A percentile compares a stretch with the other conserved stretches of the same genome.
Evolutionary conservation across 2,888 invertebrate genomes (phyloP).

Genomic region (Tuberolachnus salignus): DNA sequence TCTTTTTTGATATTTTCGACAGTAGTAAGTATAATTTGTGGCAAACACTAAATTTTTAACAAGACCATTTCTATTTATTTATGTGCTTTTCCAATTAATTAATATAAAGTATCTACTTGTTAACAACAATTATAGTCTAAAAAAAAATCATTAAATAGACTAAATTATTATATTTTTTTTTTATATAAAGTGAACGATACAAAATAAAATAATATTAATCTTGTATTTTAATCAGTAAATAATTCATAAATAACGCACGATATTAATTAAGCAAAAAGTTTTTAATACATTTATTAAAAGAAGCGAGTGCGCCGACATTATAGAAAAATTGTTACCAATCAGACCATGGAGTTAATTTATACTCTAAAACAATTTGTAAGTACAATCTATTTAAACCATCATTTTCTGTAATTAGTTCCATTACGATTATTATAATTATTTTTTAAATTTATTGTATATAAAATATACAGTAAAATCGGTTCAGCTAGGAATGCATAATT

Average conservation of each 20-base stretch:
- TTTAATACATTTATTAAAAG: background rate
- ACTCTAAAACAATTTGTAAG: background rate
- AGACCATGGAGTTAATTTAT: slow-evolving; percentile 48
- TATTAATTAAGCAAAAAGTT: background rate
- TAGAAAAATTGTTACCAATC: slow-evolving; percentile 21
- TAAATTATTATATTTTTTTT: too few species aligned
- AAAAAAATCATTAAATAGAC: too few species aligned
- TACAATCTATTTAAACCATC: slow-evolving; percentile 17
- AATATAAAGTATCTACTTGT: too few species aligned
- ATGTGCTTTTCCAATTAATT: too few species aligned
- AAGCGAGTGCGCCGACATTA: background rate
- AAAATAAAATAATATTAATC: too few species aligned
- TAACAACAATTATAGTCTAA: too few species aligned
- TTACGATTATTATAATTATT: slow-evolving; percentile 22
- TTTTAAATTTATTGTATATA: background rate
- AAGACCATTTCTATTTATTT: too few species aligned
- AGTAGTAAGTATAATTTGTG: too few species aligned
- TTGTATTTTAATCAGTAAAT: too few species aligned
- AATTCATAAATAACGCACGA: background rate
- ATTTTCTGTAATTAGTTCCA: slow-evolving; percentile 52
- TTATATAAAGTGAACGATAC: too few species aligned
- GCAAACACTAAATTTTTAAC: too few species aligned
- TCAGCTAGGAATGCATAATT: slow-evolving; percentile 9
- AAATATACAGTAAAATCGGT: slow-evolving; percentile 13
- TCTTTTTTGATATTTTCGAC: too few species aligned